These are phyloP conservation scores for Tretioscincus oriximinensis DNA, from an alignment of 2,113 vertebrate species.

Conservation along the genomic window DNA sequence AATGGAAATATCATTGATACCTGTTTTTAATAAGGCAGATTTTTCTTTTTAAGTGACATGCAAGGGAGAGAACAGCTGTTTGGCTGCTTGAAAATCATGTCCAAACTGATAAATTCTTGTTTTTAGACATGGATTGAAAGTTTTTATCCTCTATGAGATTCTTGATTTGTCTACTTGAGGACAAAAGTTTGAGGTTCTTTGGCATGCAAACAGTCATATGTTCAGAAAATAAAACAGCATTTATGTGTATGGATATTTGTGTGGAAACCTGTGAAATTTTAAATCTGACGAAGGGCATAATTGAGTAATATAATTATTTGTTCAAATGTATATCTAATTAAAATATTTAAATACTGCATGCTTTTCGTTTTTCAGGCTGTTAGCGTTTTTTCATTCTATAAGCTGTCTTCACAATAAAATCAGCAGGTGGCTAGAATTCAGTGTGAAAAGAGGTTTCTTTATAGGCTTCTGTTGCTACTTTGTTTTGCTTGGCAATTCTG, in stretches of 20 bases:
- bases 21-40: conserved; percentile 27
- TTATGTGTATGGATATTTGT: background rate
- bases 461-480: background rate
- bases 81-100: conserved; percentile 23
- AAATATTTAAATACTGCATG: background rate
- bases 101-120: background rate
- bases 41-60: conserved; percentile 23
- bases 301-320: background rate
- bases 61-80: background rate
- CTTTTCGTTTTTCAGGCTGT: conserved; percentile 2
- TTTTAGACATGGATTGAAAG: conserved; percentile 4
- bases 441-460: background rate
- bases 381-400: background rate
- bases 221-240: background rate
- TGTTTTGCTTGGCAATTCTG: background rate
- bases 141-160: background rate
- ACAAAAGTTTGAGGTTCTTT: background rate
- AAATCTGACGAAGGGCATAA: background rate
- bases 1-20: background rate
- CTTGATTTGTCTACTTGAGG: background rate
- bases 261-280: background rate
- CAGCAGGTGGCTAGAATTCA: background rate
- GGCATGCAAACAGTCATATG: background rate
- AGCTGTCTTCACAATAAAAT: conserved; percentile 20
- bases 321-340: background rate